Conservation (phyloP, 2,113 vertebrate genomes). For the Cheirogaleus medius region DNA sequence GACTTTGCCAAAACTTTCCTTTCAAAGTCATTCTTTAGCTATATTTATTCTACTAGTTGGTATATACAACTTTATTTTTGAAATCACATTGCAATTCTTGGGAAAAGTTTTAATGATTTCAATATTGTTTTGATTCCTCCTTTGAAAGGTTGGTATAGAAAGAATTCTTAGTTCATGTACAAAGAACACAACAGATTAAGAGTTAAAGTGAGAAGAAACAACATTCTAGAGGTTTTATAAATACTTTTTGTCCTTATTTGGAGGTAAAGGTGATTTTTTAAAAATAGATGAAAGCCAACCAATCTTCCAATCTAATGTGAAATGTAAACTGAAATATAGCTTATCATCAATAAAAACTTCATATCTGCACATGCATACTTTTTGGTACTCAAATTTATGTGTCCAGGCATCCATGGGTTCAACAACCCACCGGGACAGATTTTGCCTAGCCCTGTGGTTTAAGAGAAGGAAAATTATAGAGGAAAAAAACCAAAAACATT, state of each 20-base stretch:
- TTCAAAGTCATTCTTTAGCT: neutral
- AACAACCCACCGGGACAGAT: neutral
- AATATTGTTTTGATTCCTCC: neutral
- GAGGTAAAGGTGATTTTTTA: neutral
- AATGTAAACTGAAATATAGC: neutral
- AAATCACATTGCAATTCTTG: neutral
- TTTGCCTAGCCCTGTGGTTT: neutral
- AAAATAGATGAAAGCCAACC: neutral
- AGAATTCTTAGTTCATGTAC: slow-evolving; percentile 1
- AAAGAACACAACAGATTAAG: slow-evolving; percentile 3
- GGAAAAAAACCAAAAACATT: neutral
- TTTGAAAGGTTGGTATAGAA: neutral
- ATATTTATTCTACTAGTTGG: neutral
- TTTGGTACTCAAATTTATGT: neutral
- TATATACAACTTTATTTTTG: neutral
- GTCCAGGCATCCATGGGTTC: neutral
- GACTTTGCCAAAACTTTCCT: neutral
- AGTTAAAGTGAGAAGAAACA: neutral
- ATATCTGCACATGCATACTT: neutral
- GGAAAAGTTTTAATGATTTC: neutral
- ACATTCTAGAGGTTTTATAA: neutral
- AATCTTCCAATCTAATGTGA: neutral
- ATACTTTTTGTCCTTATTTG: neutral
- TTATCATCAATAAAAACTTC: neutral
- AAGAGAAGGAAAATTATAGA: neutral